phyloP scores from a whole-genome alignment of 2,888 invertebrate genomes.

The Drosophila rellima region DNA sequence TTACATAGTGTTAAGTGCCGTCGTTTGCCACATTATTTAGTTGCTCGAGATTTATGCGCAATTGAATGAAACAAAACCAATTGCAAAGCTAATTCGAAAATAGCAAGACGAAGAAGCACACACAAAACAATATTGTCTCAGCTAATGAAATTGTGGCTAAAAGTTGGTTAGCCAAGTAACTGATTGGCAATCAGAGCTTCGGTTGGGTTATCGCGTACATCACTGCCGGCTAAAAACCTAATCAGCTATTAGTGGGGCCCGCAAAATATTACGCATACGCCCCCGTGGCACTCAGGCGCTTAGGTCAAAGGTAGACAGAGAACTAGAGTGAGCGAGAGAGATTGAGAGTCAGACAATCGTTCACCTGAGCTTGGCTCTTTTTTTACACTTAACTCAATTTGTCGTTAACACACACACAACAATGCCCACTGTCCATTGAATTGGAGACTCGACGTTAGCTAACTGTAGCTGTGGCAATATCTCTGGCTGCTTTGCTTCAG shows the following conservation, averaged over 20 bases:
- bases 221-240: constrained; percentile 60
- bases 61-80: constrained; percentile 25
- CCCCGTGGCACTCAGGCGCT: constrained; percentile 17
- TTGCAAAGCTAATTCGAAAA: constrained; percentile 15
- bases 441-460: neutral
- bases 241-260: constrained; percentile 60
- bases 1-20: neutral
- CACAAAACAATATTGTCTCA: constrained; percentile 14
- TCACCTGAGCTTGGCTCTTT: constrained; percentile 39
- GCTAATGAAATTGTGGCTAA: constrained; percentile 55
- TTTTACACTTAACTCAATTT: constrained; percentile 74
- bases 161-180: constrained; percentile 12
- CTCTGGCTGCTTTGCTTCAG: constrained; percentile 22
- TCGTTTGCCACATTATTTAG: constrained; percentile 30
- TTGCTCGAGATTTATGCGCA: constrained; percentile 33
- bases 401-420: constrained; percentile 8
- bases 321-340: neutral
- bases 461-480: constrained; percentile 5
- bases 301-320: neutral
- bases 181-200: constrained; percentile 44
- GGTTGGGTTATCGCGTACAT: constrained; percentile 31
- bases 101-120: neutral
- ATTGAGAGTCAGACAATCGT: constrained; percentile 7
- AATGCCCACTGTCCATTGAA: constrained; percentile 9
- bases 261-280: constrained; percentile 60